Evolutionary conservation across 2,888 invertebrate genomes (phyloP).

Genomic region (Empis stercorea): DNA sequence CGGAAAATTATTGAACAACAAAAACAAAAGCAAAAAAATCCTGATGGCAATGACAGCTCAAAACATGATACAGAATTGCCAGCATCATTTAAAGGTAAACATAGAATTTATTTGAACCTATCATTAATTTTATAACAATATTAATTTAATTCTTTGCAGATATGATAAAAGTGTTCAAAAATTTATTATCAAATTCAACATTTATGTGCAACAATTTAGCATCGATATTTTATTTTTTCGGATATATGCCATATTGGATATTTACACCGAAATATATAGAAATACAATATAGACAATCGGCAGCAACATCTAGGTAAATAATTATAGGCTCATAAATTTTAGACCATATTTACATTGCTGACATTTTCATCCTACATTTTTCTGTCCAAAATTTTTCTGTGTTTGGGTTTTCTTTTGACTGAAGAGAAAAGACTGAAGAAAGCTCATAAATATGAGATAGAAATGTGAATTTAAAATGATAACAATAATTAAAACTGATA

Average conservation of each 20-base stretch:
- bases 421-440: too few relatives aligned
- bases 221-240: conserved; percentile 57
- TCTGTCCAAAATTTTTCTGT: too few relatives aligned
- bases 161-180: conserved; percentile 49
- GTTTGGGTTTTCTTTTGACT: too few relatives aligned
- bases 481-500: not conserved
- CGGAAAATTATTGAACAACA: conserved; percentile 37
- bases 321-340: too few relatives aligned
- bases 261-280: conserved; percentile 76
- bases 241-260: conserved; percentile 64
- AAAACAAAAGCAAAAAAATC: conserved; percentile 19
- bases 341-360: too few relatives aligned
- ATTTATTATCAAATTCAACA: conserved; percentile 50
- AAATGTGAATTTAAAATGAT: too few relatives aligned
- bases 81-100: conserved; percentile 35
- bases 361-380: too few relatives aligned
- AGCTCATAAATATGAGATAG: too few relatives aligned
- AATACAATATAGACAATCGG: conserved; percentile 64
- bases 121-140: not conserved
- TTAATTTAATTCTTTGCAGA: conserved; percentile 33
- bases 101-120: too few relatives aligned
- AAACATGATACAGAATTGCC: conserved; percentile 24
- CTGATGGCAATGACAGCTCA: conserved; percentile 17
- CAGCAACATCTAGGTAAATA: conserved; percentile 47
- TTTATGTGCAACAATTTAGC: conserved; percentile 61